Evolutionary conservation across 2,113 vertebrate genomes (phyloP).

Genomic region (Sus scrofa): DNA sequence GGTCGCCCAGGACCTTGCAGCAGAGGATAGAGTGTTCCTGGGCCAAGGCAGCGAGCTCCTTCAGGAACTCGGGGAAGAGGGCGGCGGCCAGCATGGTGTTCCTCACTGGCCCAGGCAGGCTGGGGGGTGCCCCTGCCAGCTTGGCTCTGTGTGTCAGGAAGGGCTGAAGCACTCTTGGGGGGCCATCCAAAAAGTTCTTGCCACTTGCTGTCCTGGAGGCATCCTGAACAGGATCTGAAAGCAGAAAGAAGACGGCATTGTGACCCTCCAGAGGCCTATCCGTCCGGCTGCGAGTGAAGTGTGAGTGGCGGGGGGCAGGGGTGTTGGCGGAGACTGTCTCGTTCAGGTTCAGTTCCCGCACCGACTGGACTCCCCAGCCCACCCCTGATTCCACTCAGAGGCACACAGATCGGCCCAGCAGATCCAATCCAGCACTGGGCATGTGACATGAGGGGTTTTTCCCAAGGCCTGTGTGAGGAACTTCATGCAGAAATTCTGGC

Average conservation of each 20-base stretch:
- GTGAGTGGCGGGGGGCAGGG: accelerated
- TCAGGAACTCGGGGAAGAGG: constrained; percentile 97
- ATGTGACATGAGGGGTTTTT: neutral
- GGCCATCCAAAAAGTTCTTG: constrained; percentile 83
- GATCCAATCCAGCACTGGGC: neutral
- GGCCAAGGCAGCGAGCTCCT: constrained; percentile 97
- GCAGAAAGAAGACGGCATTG: neutral
- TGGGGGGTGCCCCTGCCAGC: constrained; percentile 87
- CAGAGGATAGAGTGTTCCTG: constrained; percentile 97
- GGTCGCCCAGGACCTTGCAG: constrained; percentile 92
- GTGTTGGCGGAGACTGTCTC: neutral
- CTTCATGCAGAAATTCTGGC: accelerated
- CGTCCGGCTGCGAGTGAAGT: accelerated
- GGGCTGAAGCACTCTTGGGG: constrained; percentile 85
- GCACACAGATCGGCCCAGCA: neutral
- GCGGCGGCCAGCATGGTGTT: constrained; percentile 94
- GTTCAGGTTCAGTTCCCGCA: accelerated
- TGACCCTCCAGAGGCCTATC: accelerated
- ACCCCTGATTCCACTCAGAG: accelerated
- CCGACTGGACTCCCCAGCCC: neutral
- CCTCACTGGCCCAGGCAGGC: constrained; percentile 89
- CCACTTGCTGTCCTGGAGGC: constrained; percentile 76
- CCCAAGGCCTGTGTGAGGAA: neutral
- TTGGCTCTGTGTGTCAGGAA: constrained; percentile 86
- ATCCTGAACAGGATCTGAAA: constrained; percentile 89